phyloP scores from a whole-genome alignment of 1,140 invertebrate genomes.

The Drosophila littoralis region DNA sequence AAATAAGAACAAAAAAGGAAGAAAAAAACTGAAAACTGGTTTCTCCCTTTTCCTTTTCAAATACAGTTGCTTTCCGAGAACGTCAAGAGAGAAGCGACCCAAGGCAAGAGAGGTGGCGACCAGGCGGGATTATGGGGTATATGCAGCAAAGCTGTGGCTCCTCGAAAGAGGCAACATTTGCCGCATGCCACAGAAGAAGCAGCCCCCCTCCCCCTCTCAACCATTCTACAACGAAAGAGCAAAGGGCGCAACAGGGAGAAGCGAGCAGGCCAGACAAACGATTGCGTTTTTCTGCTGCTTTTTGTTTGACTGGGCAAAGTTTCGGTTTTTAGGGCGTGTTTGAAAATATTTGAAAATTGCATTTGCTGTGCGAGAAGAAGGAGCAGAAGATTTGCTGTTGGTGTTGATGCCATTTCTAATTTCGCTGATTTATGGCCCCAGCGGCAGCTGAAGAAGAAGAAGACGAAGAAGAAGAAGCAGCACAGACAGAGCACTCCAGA shows the following conservation, averaged over 20 bases:
- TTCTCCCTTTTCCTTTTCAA: conserved; percentile 82
- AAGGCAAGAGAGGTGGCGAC: too few relatives aligned
- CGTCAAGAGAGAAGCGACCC: neutral
- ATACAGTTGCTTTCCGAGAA: conserved; percentile 74
- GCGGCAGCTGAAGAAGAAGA: neutral
- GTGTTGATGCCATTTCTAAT: conserved; percentile 66
- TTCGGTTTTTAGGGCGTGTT: conserved; percentile 43
- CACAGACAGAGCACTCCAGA: conserved; percentile 1
- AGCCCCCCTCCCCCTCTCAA: neutral
- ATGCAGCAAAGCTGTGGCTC: neutral
- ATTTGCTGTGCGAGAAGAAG: conserved; percentile 17
- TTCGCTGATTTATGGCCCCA: conserved; percentile 66
- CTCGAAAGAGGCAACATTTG: conserved; percentile 21
- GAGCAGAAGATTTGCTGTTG: conserved; percentile 29
- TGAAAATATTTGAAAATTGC: conserved; percentile 60
- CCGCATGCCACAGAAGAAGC: conserved; percentile 11
- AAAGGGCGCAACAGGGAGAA: conserved; percentile 18
- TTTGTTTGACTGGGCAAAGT: neutral
- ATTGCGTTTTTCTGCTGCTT: conserved; percentile 15
- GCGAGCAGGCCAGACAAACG: conserved; percentile 24
- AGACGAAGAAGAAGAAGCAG: conserved; percentile 2
- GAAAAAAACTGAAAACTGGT: conserved; percentile 72
- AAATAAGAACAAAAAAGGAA: conserved; percentile 9
- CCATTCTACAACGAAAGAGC: neutral
- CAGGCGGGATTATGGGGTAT: neutral